phyloP scores from a whole-genome alignment of 1,140 invertebrate species.

The Drosophila teissieri region DNA sequence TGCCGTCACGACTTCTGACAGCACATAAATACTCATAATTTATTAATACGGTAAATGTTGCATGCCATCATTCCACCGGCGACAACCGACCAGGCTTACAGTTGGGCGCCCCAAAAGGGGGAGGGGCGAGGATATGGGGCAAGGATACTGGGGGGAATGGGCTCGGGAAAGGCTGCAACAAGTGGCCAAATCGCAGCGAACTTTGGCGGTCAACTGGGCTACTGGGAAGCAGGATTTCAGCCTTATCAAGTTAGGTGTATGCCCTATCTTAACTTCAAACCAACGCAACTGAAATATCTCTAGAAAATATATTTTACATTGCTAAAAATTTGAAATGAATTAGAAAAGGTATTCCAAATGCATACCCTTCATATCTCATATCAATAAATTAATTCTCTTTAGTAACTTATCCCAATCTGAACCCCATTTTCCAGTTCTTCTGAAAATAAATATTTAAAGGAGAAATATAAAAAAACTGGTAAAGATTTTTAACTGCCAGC shows the following conservation, averaged over 20 bases:
- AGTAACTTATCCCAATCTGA: too few relatives aligned
- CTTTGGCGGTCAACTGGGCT: conserved; percentile 3
- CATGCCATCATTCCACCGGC: conserved; percentile 79
- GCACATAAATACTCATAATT: conserved; percentile 85
- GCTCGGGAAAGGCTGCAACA: conserved; percentile 16
- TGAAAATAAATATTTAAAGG: too few relatives aligned
- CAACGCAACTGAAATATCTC: too few relatives aligned
- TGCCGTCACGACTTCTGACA: conserved; percentile 83
- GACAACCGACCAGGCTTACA: conserved; percentile 28
- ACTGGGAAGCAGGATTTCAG: background rate
- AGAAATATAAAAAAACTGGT: too few relatives aligned
- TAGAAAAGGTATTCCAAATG: too few relatives aligned
- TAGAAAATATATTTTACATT: too few relatives aligned
- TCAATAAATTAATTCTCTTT: too few relatives aligned
- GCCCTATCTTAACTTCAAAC: background rate
- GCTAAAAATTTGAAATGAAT: too few relatives aligned
- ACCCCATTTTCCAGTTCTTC: too few relatives aligned
- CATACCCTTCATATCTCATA: too few relatives aligned
- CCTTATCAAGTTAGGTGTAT: background rate
- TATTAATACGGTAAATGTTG: conserved; percentile 84
- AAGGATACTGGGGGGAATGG: background rate
- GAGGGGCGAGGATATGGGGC: background rate
- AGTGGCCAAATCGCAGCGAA: conserved; percentile 37
- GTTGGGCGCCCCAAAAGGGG: background rate
- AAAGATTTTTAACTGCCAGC: too few relatives aligned